Evolutionary conservation across 2,888 invertebrate species (phyloP), one percentile per base, ranked within the genome.

Genomic region (Alcis repandata): DNA sequence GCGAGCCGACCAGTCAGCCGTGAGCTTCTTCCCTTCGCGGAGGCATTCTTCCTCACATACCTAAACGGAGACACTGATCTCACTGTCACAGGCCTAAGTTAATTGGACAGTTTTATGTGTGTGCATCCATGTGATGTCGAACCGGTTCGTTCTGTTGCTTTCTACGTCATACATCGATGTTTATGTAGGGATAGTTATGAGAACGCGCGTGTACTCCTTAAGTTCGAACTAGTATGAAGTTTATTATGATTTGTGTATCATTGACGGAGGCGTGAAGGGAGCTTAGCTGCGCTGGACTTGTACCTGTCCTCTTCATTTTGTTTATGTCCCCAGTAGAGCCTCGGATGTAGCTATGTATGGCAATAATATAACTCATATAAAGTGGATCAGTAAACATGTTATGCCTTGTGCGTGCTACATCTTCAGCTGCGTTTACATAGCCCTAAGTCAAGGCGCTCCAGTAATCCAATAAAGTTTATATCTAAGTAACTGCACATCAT

Each of bases 171-270:
- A 87, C 86, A 84, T 84, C 72, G 82, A 74, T 78, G 86, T 87
- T 86, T 87, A 82, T 86, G 81, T 87, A 83, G 79, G 80, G 80
- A 86, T 87, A 84, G 87, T 84, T 89, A 87, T 87, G 84, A 79
- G 68, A 61, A 61, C 67, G 57, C 53, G 41, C 45, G 43, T 68
- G 65, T 83, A 80, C 78, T 82, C 82, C 84, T 85, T 87, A 86
- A 86, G 82, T 86, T 87, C 32, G 59, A 65, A 61, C 65, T 60
- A 82, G 82, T 84, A 83, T 82, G 82, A 84, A 86, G 88, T 88
- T 89, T 89, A 90, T 89, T 87, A 88, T 89, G 88, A 91, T 89
- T 89, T 90, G 88, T 90, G 85, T 84, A 87, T 85, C 84, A 86
- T 86, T 86, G 83, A 84, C 79, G 79, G 79, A 85, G 83, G 84